These are phyloP conservation scores for Limnephilus rhombicus DNA, from an alignment of 2,888 invertebrate species.

Conservation along the genomic window DNA sequence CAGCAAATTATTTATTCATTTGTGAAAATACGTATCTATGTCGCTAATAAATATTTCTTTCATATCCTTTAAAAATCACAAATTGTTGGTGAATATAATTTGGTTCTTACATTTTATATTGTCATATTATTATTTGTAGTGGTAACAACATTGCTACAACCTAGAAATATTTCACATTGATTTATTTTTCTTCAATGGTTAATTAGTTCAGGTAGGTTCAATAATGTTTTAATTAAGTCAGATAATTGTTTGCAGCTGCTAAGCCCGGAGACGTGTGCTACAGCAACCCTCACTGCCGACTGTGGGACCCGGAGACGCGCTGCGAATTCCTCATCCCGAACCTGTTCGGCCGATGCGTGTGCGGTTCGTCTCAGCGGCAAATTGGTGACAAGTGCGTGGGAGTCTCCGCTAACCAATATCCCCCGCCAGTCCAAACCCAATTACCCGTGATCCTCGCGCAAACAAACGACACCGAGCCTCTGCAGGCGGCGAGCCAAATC, in stretches of 20 bases:
- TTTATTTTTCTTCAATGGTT: too few species aligned
- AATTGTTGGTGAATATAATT: too few species aligned
- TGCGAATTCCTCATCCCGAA: conserved; percentile 94
- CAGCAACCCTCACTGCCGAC: conserved; percentile 91
- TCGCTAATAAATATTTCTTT: too few species aligned
- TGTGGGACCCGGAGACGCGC: conserved; percentile 90
- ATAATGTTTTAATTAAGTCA: too few species aligned
- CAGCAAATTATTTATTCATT: too few species aligned
- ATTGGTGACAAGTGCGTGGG: conserved; percentile 81
- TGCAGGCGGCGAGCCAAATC: conserved; percentile 69
- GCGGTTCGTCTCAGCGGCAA: conserved; percentile 83
- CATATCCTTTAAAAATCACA: too few species aligned
- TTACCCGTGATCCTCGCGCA: conserved; percentile 68
- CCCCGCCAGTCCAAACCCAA: conserved; percentile 66
- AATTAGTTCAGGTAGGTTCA: too few species aligned
- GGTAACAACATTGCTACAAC: too few species aligned
- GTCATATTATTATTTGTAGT: too few species aligned
- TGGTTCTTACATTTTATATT: too few species aligned
- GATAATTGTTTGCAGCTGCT: conserved; percentile 82
- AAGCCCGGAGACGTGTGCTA: conserved; percentile 92
- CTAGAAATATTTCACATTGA: too few species aligned
- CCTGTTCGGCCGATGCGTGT: conserved; percentile 92
- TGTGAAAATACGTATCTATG: too few species aligned
- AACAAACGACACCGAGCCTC: conserved; percentile 70
- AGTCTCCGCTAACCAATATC: conserved; percentile 70